These are phyloP conservation scores for Drosophila multiciliata DNA, from an alignment of 2,888 invertebrate genomes.

Conservation along the genomic window DNA sequence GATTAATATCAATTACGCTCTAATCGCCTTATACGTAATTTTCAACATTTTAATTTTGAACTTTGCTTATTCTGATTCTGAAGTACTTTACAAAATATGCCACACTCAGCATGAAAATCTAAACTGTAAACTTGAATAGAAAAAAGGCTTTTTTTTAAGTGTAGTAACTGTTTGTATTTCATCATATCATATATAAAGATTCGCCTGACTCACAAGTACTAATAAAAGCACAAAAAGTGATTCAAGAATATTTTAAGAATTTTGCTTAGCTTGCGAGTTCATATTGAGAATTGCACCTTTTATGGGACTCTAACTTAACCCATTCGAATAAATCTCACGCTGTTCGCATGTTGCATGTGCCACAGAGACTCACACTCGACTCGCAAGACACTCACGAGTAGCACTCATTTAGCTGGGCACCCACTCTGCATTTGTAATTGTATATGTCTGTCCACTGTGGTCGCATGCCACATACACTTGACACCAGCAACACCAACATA, in stretches of 20 bases:
- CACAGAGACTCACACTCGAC: conserved; percentile 11
- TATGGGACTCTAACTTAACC: background rate
- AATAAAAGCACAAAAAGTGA: too few species aligned
- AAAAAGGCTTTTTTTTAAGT: background rate
- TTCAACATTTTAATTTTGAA: background rate
- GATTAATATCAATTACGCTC: conserved; percentile 22
- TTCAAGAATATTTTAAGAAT: background rate
- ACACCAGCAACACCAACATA: conserved; percentile 17
- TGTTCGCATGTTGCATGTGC: conserved; percentile 9
- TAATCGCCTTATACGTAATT: background rate
- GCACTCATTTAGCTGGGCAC: conserved; percentile 32
- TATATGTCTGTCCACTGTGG: background rate
- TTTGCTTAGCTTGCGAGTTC: background rate
- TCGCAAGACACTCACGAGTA: conserved; percentile 24
- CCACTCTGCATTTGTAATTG: conserved; percentile 22
- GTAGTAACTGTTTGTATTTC: background rate
- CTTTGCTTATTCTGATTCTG: background rate
- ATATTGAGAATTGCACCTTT: background rate
- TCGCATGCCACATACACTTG: conserved; percentile 28
- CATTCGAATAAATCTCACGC: conserved; percentile 21
- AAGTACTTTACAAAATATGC: background rate
- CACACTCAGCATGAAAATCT: background rate
- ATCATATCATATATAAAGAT: background rate
- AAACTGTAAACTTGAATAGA: background rate
- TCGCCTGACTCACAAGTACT: conserved; percentile 1